Evolutionary conservation across 2,888 invertebrate genomes (phyloP), one percentile per base, ranked within the genome.

Genomic region (Nezara viridula): DNA sequence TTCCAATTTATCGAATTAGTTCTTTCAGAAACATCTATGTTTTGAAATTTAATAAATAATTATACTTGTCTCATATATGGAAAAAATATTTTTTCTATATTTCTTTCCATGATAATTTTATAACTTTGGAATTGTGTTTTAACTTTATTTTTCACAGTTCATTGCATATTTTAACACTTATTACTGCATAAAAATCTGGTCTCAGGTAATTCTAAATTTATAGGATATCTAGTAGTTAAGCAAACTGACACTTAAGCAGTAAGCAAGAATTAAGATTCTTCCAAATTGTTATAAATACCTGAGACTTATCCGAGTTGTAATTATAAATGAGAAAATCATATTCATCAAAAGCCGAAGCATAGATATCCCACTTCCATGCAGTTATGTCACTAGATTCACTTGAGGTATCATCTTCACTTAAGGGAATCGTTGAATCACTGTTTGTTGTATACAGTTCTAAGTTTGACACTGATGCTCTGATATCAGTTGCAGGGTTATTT

Each of bases 361-460:
- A 91, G 81, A 92, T 91, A 90, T 91, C 91, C 81, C 90, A 89
- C 90, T 92, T 92, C 92, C 92, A 93, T 60, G 91, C 91, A 19
- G 91, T 91, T 77, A 93, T 91, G 90, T 92, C 92, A 91, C 92
- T 92, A n/a, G 92, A 91, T 24, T 90, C 91, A 88, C 92, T 92
- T 19, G 86, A 52, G 5, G 87, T 85, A 49, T 90, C 90, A 47
- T 90, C 90, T 37, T 88, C 89, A 66, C 89, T 86, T 16, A 85
- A 24, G 49, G 88, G 88, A 52, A 85, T 50, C 0, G 88, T 89
- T 19, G 55, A 86, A 50, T 86, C 85, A 86, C 89, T 86, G n/a
- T 88, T 66, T 21, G 66, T 32, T 47, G 47, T 47, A 49, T 44
- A 55, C 7, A 88, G 73, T 49, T 88, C 88, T 47, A 88, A 49